Conservation (phyloP, 2,113 vertebrate species). For the Numenius arquata region DNA sequence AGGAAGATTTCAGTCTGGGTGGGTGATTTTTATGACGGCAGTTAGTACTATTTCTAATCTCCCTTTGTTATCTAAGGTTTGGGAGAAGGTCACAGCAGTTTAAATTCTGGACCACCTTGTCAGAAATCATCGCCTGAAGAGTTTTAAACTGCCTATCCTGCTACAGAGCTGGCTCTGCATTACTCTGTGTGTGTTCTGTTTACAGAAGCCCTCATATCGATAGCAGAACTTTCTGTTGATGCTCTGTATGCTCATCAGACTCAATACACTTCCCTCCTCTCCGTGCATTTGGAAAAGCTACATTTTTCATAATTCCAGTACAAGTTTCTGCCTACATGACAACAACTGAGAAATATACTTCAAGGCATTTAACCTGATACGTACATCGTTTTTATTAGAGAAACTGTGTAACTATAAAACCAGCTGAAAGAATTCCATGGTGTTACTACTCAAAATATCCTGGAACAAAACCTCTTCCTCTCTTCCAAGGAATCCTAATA, state of each 20-base stretch:
- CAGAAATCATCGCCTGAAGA: conserved; percentile 15
- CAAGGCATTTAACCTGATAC: background rate
- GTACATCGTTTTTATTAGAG: background rate
- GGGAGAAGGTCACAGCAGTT: conserved; percentile 50
- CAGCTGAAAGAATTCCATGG: background rate
- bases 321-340: background rate
- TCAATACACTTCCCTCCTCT: background rate
- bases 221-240: background rate
- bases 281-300: background rate
- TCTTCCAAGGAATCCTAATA: background rate
- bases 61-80: conserved; percentile 33
- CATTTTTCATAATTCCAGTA: background rate
- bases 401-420: background rate
- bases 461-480: background rate
- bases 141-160: background rate
- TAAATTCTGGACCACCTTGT: conserved; percentile 12
- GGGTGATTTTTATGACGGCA: conserved; percentile 9
- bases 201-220: background rate
- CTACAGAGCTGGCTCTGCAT: background rate
- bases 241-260: background rate
- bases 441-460: background rate
- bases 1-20: conserved; percentile 40
- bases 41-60: conserved; percentile 51
- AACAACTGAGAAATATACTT: background rate
- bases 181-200: background rate